phyloP scores from a whole-genome alignment of 2,113 vertebrate genomes.

The Anoplopoma fimbria region DNA sequence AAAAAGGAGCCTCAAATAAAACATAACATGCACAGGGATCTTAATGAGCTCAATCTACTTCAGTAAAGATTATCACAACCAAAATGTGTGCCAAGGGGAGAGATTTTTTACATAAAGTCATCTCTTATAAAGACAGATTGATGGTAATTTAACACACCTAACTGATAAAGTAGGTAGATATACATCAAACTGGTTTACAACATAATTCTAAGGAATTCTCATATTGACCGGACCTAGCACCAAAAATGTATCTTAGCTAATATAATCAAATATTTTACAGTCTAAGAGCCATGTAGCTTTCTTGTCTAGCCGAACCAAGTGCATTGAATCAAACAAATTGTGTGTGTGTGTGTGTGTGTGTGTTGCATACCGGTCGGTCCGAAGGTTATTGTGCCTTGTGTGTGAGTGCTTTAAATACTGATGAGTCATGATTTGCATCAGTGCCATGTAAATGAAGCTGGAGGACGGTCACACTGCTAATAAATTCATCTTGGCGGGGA shows the following conservation, averaged over 20 bases:
- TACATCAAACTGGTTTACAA: neutral
- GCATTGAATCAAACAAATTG: neutral
- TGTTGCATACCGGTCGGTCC: conserved; percentile 4
- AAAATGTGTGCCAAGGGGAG: too few relatives aligned
- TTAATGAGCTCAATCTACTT: neutral
- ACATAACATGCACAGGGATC: too few relatives aligned
- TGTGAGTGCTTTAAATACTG: conserved; percentile 54
- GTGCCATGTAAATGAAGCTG: conserved; percentile 55
- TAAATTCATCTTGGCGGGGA: neutral
- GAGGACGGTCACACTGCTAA: neutral
- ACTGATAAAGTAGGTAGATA: neutral
- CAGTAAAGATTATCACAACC: too few relatives aligned
- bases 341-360: neutral
- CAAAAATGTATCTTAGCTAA: too few relatives aligned
- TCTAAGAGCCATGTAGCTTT: neutral
- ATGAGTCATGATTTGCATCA: conserved; percentile 35
- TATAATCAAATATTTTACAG: too few relatives aligned
- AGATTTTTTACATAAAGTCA: neutral
- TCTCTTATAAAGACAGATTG: neutral
- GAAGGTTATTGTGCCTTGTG: conserved; percentile 3
- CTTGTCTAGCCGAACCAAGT: neutral
- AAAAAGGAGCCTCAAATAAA: neutral
- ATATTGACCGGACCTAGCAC: too few relatives aligned
- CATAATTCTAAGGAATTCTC: neutral
- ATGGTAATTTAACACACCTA: neutral